These are phyloP conservation scores for Drosophila hydei DNA, from an alignment of 1,140 invertebrate species.

Conservation along the genomic window DNA sequence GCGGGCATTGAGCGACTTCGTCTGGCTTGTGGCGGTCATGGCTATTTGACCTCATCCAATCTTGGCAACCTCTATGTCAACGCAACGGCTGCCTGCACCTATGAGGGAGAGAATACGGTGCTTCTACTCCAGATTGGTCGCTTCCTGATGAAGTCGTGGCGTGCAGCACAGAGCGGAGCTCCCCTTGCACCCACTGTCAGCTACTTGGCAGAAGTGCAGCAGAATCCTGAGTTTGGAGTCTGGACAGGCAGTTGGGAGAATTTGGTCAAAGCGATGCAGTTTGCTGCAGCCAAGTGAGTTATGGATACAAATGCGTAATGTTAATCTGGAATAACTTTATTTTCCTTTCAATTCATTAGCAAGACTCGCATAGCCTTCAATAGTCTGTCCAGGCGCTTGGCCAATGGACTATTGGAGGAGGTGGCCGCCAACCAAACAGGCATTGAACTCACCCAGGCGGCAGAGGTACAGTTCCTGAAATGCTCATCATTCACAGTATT, in stretches of 20 bases:
- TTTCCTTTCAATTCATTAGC: constrained; percentile 84
- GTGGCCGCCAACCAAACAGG: constrained; percentile 94
- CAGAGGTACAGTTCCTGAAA: constrained; percentile 85
- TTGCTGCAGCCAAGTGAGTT: constrained; percentile 88
- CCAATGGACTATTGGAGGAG: constrained; percentile 86
- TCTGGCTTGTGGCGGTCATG: constrained; percentile 96
- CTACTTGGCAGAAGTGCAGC: constrained; percentile 85
- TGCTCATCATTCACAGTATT: not conserved
- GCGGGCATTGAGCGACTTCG: constrained; percentile 91
- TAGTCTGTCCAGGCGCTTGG: constrained; percentile 87
- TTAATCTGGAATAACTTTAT: not conserved
- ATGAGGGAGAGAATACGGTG: constrained; percentile 98
- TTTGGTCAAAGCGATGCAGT: constrained; percentile 87
- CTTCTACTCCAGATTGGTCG: constrained; percentile 94
- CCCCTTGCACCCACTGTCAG: constrained; percentile 87
- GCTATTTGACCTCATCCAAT: constrained; percentile 93
- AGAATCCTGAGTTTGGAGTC: constrained; percentile 70
- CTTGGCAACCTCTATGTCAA: constrained; percentile 91
- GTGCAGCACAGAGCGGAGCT: constrained; percentile 85
- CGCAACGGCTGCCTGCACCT: constrained; percentile 93
- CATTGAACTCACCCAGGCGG: constrained; percentile 90
- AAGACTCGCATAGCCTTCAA: constrained; percentile 88
- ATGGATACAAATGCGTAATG: not conserved
- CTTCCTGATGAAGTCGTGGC: constrained; percentile 90
- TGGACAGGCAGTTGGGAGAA: constrained; percentile 88